These are phyloP conservation scores for Pitta sordida DNA, from an alignment of 2,113 vertebrate species.

Conservation along the genomic window DNA sequence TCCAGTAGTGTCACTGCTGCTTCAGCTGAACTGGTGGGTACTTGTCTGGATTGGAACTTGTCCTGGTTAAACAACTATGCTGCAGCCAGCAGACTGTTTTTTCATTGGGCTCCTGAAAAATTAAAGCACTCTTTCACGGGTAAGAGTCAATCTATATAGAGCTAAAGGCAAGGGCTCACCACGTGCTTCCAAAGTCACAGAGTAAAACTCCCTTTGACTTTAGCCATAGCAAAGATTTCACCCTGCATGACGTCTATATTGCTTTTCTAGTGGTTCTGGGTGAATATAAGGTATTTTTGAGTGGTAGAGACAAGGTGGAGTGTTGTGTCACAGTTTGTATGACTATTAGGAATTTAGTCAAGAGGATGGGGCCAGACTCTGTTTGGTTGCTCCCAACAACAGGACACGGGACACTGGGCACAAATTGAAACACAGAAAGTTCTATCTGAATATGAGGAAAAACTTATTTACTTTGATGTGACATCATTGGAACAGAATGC, in stretches of 20 bases:
- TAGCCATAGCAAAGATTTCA: background rate
- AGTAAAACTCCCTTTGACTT: background rate
- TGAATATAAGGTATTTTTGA: background rate
- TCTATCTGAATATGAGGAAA: background rate
- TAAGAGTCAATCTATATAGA: background rate
- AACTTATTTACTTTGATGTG: background rate
- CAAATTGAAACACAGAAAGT: background rate
- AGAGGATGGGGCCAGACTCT: background rate
- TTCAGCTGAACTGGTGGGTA: background rate
- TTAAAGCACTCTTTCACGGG: background rate
- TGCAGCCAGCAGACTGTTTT: background rate
- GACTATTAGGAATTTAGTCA: background rate
- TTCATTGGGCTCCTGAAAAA: background rate
- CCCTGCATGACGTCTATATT: fast-evolving
- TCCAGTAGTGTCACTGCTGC: background rate
- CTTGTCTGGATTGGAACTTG: background rate
- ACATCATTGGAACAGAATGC: background rate
- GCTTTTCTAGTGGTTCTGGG: background rate
- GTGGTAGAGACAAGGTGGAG: background rate
- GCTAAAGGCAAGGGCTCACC: background rate
- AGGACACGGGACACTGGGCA: background rate
- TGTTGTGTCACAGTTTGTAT: background rate
- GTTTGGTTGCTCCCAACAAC: background rate
- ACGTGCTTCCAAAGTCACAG: background rate
- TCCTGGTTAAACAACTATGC: background rate